A percentile compares a stretch with the other conserved stretches of the same genome.
phyloP scores from a whole-genome alignment of 2,797 vertebrate species.

The Smutsia temminckii region DNA sequence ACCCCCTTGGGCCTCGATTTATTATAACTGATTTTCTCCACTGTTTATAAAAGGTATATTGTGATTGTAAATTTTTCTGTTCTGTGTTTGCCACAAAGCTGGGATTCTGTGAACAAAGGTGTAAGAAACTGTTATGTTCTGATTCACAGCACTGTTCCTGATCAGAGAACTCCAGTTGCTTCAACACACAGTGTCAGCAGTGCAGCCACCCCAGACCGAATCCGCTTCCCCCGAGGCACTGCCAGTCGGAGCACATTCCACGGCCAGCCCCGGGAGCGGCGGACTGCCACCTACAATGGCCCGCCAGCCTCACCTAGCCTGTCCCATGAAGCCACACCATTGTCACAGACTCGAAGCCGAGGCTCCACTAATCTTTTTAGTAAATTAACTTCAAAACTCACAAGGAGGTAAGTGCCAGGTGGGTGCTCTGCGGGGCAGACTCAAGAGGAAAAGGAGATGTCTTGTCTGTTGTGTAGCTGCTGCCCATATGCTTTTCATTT shows the following conservation, averaged over 20 bases:
- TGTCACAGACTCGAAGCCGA: slow-evolving; percentile 94
- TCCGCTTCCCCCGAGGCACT: slow-evolving; percentile 95
- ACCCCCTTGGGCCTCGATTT: slow-evolving; percentile 68
- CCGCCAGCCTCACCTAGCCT: slow-evolving; percentile 96
- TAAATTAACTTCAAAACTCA: slow-evolving; percentile 98
- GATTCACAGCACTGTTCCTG: slow-evolving; percentile 86
- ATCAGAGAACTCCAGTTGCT: slow-evolving; percentile 94
- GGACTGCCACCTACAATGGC: slow-evolving; percentile 97
- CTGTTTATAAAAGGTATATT: slow-evolving; percentile 57
- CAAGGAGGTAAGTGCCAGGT: slow-evolving; percentile 91
- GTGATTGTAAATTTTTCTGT: slow-evolving; percentile 39
- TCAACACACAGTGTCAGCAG: slow-evolving; percentile 97
- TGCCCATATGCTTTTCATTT: background rate
- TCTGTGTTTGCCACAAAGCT: slow-evolving; percentile 66
- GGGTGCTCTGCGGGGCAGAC: background rate
- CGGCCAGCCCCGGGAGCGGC: slow-evolving; percentile 94
- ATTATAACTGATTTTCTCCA: slow-evolving; percentile 67
- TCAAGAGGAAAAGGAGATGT: background rate
- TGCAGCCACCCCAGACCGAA: slow-evolving; percentile 93
- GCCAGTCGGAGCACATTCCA: slow-evolving; percentile 98
- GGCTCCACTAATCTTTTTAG: slow-evolving; percentile 97
- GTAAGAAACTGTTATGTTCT: slow-evolving; percentile 63
- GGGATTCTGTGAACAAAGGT: slow-evolving; percentile 13
- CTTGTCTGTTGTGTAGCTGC: fast-evolving
- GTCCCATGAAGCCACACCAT: slow-evolving; percentile 93